These are phyloP conservation scores for Lates calcarifer DNA, from an alignment of 2,113 vertebrate species.

Conservation along the genomic window DNA sequence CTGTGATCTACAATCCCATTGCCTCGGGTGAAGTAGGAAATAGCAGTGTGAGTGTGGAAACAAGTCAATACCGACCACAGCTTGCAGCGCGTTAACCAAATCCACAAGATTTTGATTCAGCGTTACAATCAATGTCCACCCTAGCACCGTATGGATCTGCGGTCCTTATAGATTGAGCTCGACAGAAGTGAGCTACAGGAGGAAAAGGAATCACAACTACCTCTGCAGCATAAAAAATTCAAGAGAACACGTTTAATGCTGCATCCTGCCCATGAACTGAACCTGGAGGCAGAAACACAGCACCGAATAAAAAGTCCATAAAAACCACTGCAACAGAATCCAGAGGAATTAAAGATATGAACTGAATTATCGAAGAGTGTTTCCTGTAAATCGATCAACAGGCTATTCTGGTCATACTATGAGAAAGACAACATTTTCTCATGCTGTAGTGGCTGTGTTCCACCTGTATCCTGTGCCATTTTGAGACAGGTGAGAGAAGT, in stretches of 20 bases:
- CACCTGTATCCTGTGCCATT: not conserved
- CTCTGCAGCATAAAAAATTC: conserved; percentile 29
- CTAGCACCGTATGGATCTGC: conserved; percentile 42
- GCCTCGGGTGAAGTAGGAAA: conserved; percentile 51
- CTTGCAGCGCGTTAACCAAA: conserved; percentile 40
- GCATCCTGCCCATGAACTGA: conserved; percentile 9
- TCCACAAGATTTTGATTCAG: conserved; percentile 54
- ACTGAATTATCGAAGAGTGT: not conserved
- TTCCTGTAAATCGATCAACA: not conserved
- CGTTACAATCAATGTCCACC: conserved; percentile 48
- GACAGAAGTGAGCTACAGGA: not conserved
- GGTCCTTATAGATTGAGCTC: conserved; percentile 38
- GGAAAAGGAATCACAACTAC: conserved; percentile 4
- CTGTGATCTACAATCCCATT: conserved; percentile 50
- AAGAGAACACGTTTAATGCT: conserved; percentile 17
- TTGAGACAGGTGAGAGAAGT: not conserved
- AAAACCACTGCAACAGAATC: not conserved
- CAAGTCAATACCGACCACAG: conserved; percentile 52
- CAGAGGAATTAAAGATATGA: not conserved
- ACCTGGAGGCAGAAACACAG: conserved; percentile 14
- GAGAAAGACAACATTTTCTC: not conserved
- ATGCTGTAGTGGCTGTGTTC: not conserved
- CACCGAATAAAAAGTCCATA: not conserved
- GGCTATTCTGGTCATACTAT: not conserved
- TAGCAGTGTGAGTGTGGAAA: conserved; percentile 51